These are phyloP conservation scores for Lacerta bilineata DNA, from an alignment of 2,797 vertebrate species.

Conservation along the genomic window DNA sequence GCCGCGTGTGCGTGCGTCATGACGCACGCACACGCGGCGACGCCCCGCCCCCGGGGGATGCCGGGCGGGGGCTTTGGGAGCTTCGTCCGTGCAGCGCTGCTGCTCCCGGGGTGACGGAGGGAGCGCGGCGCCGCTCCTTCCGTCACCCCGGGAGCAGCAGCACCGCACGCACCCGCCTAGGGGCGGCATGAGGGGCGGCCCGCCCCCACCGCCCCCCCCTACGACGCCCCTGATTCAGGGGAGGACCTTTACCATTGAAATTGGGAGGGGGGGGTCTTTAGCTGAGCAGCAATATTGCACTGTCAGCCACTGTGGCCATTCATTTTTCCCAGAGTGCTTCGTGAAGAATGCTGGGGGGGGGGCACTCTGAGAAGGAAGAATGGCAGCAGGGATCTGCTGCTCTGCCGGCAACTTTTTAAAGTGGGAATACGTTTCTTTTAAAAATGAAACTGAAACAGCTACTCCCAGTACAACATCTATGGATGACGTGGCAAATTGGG, in stretches of 20 bases:
- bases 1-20: too few species aligned
- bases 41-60: too few species aligned
- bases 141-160: too few species aligned
- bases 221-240: too few species aligned
- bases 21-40: too few species aligned
- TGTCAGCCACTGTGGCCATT: not conserved
- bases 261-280: not conserved
- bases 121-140: too few species aligned
- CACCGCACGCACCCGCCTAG: too few species aligned
- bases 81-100: too few species aligned
- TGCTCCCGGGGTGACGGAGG: too few species aligned
- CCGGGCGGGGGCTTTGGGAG: too few species aligned
- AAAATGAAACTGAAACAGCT: not conserved
- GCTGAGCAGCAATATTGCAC: not conserved
- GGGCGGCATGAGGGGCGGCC: too few species aligned
- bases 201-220: too few species aligned
- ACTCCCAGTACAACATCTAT: not conserved
- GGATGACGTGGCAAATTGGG: not conserved
- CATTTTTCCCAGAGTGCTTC: not conserved
- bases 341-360: not conserved
- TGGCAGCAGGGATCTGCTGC: not conserved
- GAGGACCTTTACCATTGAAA: not conserved
- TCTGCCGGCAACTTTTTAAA: not conserved
- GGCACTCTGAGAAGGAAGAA: not conserved
- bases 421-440: not conserved